Base-by-base conservation (phyloP, 92 coral and sea anemone species). In the Virgularia gustaviana region DNA sequence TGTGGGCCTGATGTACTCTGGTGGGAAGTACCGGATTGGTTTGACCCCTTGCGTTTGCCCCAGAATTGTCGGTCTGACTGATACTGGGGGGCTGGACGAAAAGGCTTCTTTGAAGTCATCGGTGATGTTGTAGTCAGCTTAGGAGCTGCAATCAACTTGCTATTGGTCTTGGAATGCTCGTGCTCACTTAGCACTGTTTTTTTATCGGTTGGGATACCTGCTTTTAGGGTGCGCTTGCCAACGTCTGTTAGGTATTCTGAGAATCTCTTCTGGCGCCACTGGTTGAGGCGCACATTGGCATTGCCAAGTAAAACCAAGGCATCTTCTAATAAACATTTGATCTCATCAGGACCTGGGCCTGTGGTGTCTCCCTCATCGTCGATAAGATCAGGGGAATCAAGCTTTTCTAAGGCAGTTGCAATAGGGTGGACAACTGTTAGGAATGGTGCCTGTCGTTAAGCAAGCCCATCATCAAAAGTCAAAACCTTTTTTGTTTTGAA, bases 191-290 rank as follows among this genome's bases (percentile, higher is more conserved):
- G 29, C 9, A 27, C 63, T 15, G 1, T 34, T 22, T 34, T 34
- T 4, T 23, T 56, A 37, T 16, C 23, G 56, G 13, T 62, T 33
- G 44, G 29, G 49, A 35, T 62, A 22, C 28, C 58, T 15, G 15
- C 6, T 52, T 52, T 39, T 32, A 77, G 79, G 11, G 79, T 83
- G 56, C 65, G 79, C 28, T 83, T 78, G 28, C 87, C 81, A 56
- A 83, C 75, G 30, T 83, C 73, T 9, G 86, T 77, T 28, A 82
- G 70, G 36, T 77, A 82, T 51, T 66, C 78, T 3, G 83, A 57
- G 30, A 49, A 56, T 7, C 63, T 34, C 27, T 20, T 34, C 63
- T 56, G 63, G 2, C 31, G 63, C 73, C 73, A 66, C 2, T 34
- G 32, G 24, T 56, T 56, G 1, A 56, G 63, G 31, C 63, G 51